Evolutionary conservation across 2,113 vertebrate species (phyloP).

Genomic region (Donacobius atricapilla): DNA sequence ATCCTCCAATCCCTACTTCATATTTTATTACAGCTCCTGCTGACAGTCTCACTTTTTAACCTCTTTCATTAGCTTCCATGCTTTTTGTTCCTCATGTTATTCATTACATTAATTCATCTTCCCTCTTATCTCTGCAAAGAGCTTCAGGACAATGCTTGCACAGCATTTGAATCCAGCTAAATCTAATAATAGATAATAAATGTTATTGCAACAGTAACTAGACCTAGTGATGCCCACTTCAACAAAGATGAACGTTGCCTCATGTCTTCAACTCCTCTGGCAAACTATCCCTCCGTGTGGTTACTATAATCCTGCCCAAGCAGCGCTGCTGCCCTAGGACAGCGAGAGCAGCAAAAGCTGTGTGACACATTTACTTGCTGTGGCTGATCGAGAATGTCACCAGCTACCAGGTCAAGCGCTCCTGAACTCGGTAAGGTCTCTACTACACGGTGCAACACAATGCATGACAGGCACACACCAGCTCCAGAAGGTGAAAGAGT

Average conservation of each 20-base stretch:
- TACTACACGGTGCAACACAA: background rate
- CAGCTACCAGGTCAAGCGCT: background rate
- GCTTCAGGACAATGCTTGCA: background rate
- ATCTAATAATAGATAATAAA: background rate
- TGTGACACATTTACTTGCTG: background rate
- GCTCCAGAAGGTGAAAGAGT: background rate
- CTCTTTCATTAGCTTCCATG: background rate
- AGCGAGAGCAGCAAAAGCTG: background rate
- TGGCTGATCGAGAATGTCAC: background rate
- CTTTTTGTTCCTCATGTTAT: background rate
- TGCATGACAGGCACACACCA: background rate
- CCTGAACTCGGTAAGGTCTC: rapidly evolving
- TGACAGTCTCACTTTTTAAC: background rate
- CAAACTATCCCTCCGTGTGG: background rate
- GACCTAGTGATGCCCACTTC: background rate
- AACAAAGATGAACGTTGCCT: background rate
- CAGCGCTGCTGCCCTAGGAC: background rate
- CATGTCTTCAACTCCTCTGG: background rate
- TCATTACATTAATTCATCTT: background rate
- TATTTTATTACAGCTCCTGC: background rate
- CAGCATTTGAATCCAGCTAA: background rate
- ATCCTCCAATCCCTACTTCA: background rate
- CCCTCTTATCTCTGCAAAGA: background rate
- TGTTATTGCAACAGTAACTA: background rate
- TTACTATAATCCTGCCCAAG: background rate